These are phyloP conservation scores for Umimayanthus chanpuru DNA, from an alignment of 92 coral and sea anemone genomes.

Conservation along the genomic window DNA sequence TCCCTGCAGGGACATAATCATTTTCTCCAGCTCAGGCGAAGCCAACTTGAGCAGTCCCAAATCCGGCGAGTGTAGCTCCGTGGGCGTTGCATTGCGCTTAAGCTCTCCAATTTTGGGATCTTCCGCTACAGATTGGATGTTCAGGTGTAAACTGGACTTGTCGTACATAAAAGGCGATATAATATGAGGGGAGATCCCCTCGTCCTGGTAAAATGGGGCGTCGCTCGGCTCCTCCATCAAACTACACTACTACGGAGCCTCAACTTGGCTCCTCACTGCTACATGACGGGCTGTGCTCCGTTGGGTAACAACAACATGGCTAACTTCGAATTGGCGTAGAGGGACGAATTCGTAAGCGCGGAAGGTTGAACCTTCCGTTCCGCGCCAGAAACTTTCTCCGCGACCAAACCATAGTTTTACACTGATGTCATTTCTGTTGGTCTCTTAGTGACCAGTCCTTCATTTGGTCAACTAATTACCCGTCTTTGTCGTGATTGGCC, in stretches of 20 bases:
- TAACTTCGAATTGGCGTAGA: conserved; percentile 4
- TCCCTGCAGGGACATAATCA: conserved; percentile 96
- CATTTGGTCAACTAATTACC: conserved; percentile 16
- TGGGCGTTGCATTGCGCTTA: conserved; percentile 87
- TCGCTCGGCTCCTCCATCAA: conserved; percentile 95
- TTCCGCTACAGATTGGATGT: conserved; percentile 82
- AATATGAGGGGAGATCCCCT: conserved; percentile 85
- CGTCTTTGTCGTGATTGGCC: conserved; percentile 59
- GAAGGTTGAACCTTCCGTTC: conserved; percentile 28
- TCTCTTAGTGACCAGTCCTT: conserved; percentile 33
- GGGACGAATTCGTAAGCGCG: conserved; percentile 10
- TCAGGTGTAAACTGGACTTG: conserved; percentile 81
- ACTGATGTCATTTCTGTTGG: conserved; percentile 39
- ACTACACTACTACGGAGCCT: conserved; percentile 68
- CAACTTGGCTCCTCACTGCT: conserved; percentile 44
- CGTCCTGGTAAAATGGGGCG: conserved; percentile 96
- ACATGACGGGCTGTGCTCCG: conserved; percentile 55
- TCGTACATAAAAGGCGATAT: conserved; percentile 93
- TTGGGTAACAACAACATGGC: conserved; percentile 29
- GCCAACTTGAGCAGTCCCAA: conserved; percentile 97
- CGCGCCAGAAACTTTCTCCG: conserved; percentile 26
- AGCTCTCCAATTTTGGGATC: conserved; percentile 86
- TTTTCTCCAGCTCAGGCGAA: conserved; percentile 97
- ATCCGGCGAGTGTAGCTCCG: conserved; percentile 95
- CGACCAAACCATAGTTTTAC: conserved; percentile 27